phyloP scores from a whole-genome alignment of 1,140 invertebrate genomes.

The Macrocentrus cingulum region DNA sequence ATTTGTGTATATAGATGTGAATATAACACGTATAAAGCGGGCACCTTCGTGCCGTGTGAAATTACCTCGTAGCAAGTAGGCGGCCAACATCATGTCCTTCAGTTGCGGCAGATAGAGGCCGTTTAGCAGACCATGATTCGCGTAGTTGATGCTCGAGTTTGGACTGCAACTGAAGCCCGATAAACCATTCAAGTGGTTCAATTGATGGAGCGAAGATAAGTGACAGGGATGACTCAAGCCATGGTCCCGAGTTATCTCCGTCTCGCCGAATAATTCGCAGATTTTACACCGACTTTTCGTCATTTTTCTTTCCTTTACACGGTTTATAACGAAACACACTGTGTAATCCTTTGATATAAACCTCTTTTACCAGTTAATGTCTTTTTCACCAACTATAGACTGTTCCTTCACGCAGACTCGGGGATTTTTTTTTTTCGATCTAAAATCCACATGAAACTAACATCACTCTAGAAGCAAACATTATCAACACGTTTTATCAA shows the following conservation, averaged over 20 bases:
- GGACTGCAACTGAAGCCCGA: slow-evolving; percentile 39
- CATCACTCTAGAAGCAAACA: no score
- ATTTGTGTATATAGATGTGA: neutral
- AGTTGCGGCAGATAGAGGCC: slow-evolving; percentile 58
- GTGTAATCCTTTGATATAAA: neutral
- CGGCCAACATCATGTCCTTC: slow-evolving; percentile 62
- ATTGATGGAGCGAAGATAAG: slow-evolving; percentile 47
- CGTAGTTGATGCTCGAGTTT: slow-evolving; percentile 48
- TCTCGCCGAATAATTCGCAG: slow-evolving; percentile 57
- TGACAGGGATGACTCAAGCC: slow-evolving; percentile 53
- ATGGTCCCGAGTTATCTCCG: slow-evolving; percentile 43
- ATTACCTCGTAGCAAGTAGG: slow-evolving; percentile 62
- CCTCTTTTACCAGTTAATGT: neutral
- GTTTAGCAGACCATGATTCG: slow-evolving; percentile 48
- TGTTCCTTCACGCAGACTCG: no score
- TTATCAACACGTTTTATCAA: no score
- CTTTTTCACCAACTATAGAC: no score
- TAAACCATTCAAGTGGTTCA: slow-evolving; percentile 41
- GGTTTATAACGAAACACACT: no score
- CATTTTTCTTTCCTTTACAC: slow-evolving; percentile 34
- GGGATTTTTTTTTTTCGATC: no score
- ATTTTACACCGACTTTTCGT: slow-evolving; percentile 59
- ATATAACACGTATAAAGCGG: slow-evolving; percentile 12
- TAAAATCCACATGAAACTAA: no score
- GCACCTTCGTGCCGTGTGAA: slow-evolving; percentile 17